Evolutionary conservation across 2,797 vertebrate species (phyloP), one percentile per base, ranked within the genome.

Genomic region (Enteromius thamalakanensis): DNA sequence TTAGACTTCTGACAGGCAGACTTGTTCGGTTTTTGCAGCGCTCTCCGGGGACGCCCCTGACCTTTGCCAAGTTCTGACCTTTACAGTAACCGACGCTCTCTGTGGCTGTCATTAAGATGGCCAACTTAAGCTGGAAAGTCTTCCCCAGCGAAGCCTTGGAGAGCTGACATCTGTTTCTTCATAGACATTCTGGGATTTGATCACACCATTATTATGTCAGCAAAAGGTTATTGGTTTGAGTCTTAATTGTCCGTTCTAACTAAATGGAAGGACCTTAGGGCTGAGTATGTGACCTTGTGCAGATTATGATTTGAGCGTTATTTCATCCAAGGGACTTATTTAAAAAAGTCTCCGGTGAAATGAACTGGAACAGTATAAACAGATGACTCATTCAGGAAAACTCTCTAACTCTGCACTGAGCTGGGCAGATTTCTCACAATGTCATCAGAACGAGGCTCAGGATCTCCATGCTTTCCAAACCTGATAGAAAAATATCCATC

Each of bases 381-480:
- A 86, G 58, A 88, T 89, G 87, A 88, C 69, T 88, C 88, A 86
- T 86, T 80, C 64, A 88, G 74, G 81, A 86, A 89, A 86, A 87
- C 76, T 86, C 82, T 83, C 84, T 87, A 86, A 84, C 80, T 86
- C 67, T 67, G 72, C 45, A 83, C 51, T 42, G 76, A 80, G 76
- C 76, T 51, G 53, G 67, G 78, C 42, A 42, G 68, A 62, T 83
- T 88, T 84, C 76, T 86, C 85, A 77, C 65, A 49, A 55, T 64
- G 71, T 32, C 37, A 45, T 62, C 69, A 86, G 58, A 84, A 53
- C 7, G 11, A 68, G 29, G 72, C 69, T 81, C 14, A 21, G 60
- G 29, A 14, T 29, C 70, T 81, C 14, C 5, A 21, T n/a, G 64
- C 29, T 49, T 42, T 42, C 40, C 65, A 80, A 42, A 82, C 75